Evolutionary conservation across 2,797 vertebrate species (phyloP).

Genomic region (Xenops minutus): DNA sequence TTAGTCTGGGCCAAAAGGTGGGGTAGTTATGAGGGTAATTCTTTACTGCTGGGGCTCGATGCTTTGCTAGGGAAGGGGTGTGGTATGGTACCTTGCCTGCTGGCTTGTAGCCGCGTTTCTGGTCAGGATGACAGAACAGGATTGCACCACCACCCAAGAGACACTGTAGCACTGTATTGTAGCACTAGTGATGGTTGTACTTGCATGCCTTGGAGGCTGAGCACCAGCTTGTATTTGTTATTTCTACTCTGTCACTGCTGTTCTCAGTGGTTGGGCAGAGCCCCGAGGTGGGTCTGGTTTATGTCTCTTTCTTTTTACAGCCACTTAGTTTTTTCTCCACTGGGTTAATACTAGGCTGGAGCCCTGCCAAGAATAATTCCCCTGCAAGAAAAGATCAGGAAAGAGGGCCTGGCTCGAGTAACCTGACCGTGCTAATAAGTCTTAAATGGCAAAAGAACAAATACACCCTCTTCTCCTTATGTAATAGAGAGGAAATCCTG

Average conservation of each 20-base stretch:
- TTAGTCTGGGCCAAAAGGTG: background rate
- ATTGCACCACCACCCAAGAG: rapidly evolving
- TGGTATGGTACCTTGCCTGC: background rate
- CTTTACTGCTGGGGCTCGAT: background rate
- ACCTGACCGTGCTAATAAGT: background rate
- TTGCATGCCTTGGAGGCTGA: background rate
- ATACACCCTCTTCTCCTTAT: background rate
- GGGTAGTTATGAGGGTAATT: background rate
- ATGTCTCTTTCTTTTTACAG: background rate
- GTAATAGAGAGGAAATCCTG: constrained; percentile 61
- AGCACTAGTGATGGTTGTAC: background rate
- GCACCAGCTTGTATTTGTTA: background rate
- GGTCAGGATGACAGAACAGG: rapidly evolving
- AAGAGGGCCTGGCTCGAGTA: background rate
- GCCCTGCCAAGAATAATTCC: constrained; percentile 47
- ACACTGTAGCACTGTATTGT: rapidly evolving
- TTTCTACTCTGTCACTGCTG: background rate
- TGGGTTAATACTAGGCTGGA: constrained; percentile 8
- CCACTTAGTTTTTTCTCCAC: background rate
- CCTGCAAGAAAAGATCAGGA: constrained; percentile 46
- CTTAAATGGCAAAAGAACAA: background rate
- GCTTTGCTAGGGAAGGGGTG: background rate
- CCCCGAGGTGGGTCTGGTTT: background rate
- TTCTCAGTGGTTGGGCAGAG: background rate
- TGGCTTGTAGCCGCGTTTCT: background rate